These are phyloP conservation scores for Choreutis nemorana DNA, from an alignment of 2,888 invertebrate genomes.

Conservation along the genomic window DNA sequence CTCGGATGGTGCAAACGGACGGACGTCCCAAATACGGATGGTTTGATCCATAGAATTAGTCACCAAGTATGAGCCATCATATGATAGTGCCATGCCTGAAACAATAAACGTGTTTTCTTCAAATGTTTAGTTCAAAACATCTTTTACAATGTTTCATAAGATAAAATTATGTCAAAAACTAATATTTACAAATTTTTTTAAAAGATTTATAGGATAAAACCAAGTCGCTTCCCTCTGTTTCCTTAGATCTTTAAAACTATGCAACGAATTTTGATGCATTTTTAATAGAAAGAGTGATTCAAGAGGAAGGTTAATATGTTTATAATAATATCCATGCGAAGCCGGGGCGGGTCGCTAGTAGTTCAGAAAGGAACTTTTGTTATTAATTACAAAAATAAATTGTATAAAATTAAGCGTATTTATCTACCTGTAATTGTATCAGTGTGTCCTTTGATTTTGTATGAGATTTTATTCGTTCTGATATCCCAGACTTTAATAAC, in stretches of 20 bases:
- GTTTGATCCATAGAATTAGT: conserved; percentile 98
- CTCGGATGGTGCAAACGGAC: conserved; percentile 93
- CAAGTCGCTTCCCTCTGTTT: too few relatives aligned
- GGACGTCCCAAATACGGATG: conserved; percentile 94
- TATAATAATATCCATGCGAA: too few relatives aligned
- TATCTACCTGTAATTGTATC: conserved; percentile 87
- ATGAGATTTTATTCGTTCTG: conserved; percentile 84
- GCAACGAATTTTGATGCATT: too few relatives aligned
- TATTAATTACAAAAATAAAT: not conserved
- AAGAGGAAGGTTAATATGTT: not conserved
- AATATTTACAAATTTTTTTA: too few relatives aligned
- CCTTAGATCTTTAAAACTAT: too few relatives aligned
- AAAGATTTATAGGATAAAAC: too few relatives aligned
- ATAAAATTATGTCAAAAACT: too few relatives aligned
- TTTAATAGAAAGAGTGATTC: not conserved
- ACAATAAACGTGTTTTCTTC: not conserved
- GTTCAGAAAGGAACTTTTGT: too few relatives aligned
- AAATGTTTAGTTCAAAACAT: too few relatives aligned
- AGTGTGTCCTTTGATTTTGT: conserved; percentile 89
- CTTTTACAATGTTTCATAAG: too few relatives aligned
- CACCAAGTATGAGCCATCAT: conserved; percentile 87
- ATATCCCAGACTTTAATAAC: conserved; percentile 98
- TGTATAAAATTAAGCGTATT: not conserved
- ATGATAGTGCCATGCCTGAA: conserved; percentile 77
- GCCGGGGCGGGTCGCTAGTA: too few relatives aligned